Percentiles rank a stretch among this genome's conserved stretches.
Conservation (phyloP, 2,797 vertebrate species). For the Triplophysa yarkandensis region DNA sequence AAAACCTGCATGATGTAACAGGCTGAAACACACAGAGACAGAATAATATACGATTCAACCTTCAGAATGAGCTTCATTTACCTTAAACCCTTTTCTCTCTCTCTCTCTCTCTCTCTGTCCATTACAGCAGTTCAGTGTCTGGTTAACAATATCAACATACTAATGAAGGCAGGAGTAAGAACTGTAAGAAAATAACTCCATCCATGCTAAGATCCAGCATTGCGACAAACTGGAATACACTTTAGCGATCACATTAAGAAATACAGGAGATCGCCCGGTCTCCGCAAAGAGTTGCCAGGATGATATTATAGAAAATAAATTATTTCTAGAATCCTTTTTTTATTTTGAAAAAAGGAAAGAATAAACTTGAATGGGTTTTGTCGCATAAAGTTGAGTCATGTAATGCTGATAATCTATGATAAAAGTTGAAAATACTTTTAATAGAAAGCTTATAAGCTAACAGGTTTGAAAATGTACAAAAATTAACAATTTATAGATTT, state of each 20-base stretch:
- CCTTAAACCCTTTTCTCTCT: slow-evolving; percentile 32
- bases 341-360: too few relatives aligned
- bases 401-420: too few relatives aligned
- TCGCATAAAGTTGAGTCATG: too few relatives aligned
- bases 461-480: too few relatives aligned
- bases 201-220: neutral
- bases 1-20: slow-evolving; percentile 55
- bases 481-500: too few relatives aligned
- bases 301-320: too few relatives aligned
- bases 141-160: slow-evolving; percentile 51
- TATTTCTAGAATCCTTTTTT: too few relatives aligned
- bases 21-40: slow-evolving; percentile 44
- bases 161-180: slow-evolving; percentile 40
- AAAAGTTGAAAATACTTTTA: too few relatives aligned
- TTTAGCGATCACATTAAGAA: neutral
- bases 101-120: slow-evolving; percentile 38
- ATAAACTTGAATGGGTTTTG: too few relatives aligned
- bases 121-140: slow-evolving; percentile 48
- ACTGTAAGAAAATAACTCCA: slow-evolving; percentile 2
- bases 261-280: neutral
- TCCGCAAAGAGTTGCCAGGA: neutral
- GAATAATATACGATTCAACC: slow-evolving; percentile 42
- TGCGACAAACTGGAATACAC: neutral
- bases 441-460: too few relatives aligned
- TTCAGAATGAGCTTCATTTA: slow-evolving; percentile 54